Percentiles rank a stretch among this genome's conserved stretches.
phyloP scores from a whole-genome alignment of 1,140 invertebrate species.

The Heliothis virescens region DNA sequence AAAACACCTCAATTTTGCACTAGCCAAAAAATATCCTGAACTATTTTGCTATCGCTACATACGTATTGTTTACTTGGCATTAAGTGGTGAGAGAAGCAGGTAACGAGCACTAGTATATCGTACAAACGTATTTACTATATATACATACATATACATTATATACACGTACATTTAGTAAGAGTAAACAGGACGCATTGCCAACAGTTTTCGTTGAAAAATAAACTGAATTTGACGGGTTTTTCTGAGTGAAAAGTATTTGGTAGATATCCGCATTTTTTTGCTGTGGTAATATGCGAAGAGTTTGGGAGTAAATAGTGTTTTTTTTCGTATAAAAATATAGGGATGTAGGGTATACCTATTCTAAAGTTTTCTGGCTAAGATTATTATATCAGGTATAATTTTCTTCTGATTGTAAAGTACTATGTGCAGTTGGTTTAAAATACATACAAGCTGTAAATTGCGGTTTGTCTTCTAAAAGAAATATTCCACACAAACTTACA shows the following conservation, averaged over 20 bases:
- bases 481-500: no score
- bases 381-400: no score
- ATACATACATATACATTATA: neutral
- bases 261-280: neutral
- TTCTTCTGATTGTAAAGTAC: no score
- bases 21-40: no score
- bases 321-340: no score
- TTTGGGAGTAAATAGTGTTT: neutral
- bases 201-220: constrained; percentile 9
- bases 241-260: neutral
- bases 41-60: constrained; percentile 6
- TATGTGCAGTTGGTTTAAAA: no score
- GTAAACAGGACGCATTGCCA: constrained; percentile 32
- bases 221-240: constrained; percentile 9
- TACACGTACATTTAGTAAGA: neutral
- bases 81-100: constrained; percentile 25
- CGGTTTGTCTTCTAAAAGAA: no score
- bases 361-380: no score
- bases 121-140: constrained; percentile 25
- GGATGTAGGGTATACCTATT: no score
- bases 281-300: neutral
- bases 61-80: constrained; percentile 36
- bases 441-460: no score
- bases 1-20: no score
- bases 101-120: constrained; percentile 25